A percentile compares a stretch with the other conserved stretches of the same genome.
These are phyloP conservation scores for Micoletzkya japonica DNA, from an alignment of 2,888 invertebrate species.

Conservation along the genomic window DNA sequence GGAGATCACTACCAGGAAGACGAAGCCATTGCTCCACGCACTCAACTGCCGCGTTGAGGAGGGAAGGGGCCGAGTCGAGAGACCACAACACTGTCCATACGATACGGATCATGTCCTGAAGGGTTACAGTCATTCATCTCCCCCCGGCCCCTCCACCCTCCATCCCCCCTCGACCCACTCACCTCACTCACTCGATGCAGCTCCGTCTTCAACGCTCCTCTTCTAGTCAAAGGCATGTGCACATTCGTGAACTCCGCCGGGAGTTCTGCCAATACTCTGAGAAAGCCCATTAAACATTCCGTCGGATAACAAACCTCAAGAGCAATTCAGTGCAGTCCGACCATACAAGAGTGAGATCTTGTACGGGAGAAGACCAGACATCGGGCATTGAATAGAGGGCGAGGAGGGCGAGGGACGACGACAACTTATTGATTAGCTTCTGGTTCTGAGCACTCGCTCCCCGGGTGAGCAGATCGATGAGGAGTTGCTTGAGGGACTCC, in stretches of 20 bases:
- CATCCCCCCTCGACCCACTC: background rate
- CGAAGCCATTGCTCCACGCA: slow-evolving; percentile 58
- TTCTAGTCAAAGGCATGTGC: slow-evolving; percentile 45
- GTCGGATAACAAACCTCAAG: slow-evolving; percentile 37
- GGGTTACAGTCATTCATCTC: background rate
- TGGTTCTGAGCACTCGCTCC: slow-evolving; percentile 31
- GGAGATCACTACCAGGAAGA: slow-evolving; percentile 44
- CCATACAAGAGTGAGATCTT: slow-evolving; percentile 48
- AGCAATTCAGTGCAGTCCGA: slow-evolving; percentile 46
- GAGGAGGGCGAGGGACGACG: slow-evolving; percentile 43
- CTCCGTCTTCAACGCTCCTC: slow-evolving; percentile 46
- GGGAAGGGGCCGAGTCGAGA: slow-evolving; percentile 45
- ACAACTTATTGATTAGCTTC: slow-evolving; percentile 40
- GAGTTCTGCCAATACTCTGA: slow-evolving; percentile 52
- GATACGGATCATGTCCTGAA: slow-evolving; percentile 48
- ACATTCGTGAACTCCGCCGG: slow-evolving; percentile 53
- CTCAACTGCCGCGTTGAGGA: slow-evolving; percentile 54
- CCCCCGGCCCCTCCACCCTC: background rate
- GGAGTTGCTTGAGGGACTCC: slow-evolving; percentile 40
- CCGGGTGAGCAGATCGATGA: slow-evolving; percentile 37
- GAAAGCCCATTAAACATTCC: slow-evolving; percentile 2
- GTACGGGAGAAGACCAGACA: slow-evolving; percentile 49
- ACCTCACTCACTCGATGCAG: slow-evolving; percentile 45
- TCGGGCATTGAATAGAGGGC: slow-evolving; percentile 47
- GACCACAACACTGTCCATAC: slow-evolving; percentile 41